A percentile compares a stretch with the other conserved stretches of the same genome.
phyloP scores from a whole-genome alignment of 2,113 vertebrate genomes.

The Fulica atra region DNA sequence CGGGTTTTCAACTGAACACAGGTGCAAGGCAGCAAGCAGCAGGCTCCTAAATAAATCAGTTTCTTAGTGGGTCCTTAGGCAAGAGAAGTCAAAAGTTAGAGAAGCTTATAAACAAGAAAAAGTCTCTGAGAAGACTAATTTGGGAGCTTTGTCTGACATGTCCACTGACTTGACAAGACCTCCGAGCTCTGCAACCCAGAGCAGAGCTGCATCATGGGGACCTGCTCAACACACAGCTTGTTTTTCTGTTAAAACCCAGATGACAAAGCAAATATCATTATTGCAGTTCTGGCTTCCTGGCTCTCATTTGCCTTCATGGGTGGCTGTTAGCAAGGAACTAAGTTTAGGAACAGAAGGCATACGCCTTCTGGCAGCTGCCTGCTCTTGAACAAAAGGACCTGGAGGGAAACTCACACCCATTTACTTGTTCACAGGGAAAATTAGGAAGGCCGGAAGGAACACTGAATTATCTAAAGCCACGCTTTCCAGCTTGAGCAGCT shows the following conservation, averaged over 20 bases:
- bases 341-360: neutral
- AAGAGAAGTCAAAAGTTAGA: neutral
- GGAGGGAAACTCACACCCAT: neutral
- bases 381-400: neutral
- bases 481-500: neutral
- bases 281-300: neutral
- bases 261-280: neutral
- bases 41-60: rapidly evolving
- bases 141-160: neutral
- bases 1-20: neutral
- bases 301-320: neutral
- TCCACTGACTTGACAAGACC: neutral
- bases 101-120: neutral
- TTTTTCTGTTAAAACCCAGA: neutral
- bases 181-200: neutral
- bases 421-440: neutral
- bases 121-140: neutral
- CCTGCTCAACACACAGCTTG: neutral
- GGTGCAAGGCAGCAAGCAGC: neutral
- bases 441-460: neutral
- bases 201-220: too few species aligned
- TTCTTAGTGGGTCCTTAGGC: neutral
- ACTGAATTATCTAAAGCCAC: neutral
- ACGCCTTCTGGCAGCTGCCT: neutral
- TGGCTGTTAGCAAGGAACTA: neutral